Evolutionary conservation across 2,888 invertebrate species (phyloP), one percentile per base, ranked within the genome.

Genomic region (Helobdella robusta): DNA sequence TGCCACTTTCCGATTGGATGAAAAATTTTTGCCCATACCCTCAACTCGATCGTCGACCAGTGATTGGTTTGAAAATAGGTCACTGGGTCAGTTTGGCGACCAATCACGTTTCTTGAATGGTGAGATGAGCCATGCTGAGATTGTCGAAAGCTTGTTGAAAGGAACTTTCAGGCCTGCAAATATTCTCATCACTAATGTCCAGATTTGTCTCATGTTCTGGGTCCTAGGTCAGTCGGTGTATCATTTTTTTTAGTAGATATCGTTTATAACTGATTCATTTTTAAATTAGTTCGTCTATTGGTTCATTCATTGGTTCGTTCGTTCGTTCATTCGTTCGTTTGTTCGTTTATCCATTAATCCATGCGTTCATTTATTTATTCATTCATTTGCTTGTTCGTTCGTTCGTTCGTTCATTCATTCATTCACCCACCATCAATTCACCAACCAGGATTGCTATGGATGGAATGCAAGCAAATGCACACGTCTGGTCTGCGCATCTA

Each of bases 1-100:
- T 62, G 87, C 87, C 54, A 87, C 87, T 73, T 83, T 86, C 72
- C 35, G 68, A 25, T 44, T 68, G 65, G 68, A 65, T 36, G 68
- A 67, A 32, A 65, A 61, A 32, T 64, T 63, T 8, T 64, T 64
- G 25, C 67, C 68, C 2, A 70, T 70, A n/a, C 72, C 73, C 34
- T 70, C 73, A 20, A 74, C 59, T 1, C 46, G 46, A 15, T 28
- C 52, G 2, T 46, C 62, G 15, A 74, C 75, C 64, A 66, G 75
- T 23, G 67, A 72, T 36, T 71, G 73, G 60, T 62, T 66, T 32
- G 62, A 62, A 8, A 67, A 71, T 4, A 69, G 71, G 40, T 73
- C 73, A 30, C 32, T 56, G 56, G 32, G 56, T 56, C 56, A 56
- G 25, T 56, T 56, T 8, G 50, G n/a, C 25, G 62, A 62, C 50